Evolutionary conservation across 2,888 invertebrate species (phyloP).

Genomic region (Ornithoptera priamus): DNA sequence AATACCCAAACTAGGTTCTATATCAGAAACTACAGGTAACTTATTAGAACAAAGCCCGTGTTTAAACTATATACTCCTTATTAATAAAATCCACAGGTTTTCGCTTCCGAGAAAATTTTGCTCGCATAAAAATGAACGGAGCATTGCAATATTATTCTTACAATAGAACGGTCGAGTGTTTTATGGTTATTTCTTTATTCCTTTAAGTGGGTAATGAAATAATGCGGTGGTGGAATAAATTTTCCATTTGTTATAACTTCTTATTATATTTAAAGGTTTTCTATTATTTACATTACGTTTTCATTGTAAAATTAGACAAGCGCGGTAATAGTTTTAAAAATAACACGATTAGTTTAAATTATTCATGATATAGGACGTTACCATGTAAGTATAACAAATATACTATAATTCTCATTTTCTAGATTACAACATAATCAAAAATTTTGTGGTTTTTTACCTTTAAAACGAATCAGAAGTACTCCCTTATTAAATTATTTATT

Average conservation of each 20-base stretch:
- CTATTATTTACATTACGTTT: conserved; percentile 31
- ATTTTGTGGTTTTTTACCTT: not conserved
- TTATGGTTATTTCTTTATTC: conserved; percentile 55
- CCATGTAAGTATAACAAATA: too few species aligned
- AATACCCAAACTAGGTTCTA: not conserved
- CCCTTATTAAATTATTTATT: not conserved
- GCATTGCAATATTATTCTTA: conserved; percentile 59
- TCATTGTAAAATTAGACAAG: conserved; percentile 39
- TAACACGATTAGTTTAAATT: not conserved
- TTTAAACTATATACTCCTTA: conserved; percentile 30
- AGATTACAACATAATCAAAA: too few species aligned
- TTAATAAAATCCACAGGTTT: conserved; percentile 38
- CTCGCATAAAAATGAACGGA: conserved; percentile 49
- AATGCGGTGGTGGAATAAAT: conserved; percentile 52
- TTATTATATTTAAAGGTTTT: conserved; percentile 39
- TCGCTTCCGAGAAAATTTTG: conserved; percentile 45
- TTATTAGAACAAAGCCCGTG: not conserved
- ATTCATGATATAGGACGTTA: too few species aligned
- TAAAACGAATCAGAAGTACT: not conserved
- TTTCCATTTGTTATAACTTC: conserved; percentile 43
- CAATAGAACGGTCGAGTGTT: conserved; percentile 56
- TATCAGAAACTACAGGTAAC: not conserved
- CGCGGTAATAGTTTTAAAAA: not conserved
- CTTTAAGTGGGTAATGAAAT: conserved; percentile 53
- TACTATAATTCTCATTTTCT: too few species aligned